Conservation (phyloP, 2,797 vertebrate genomes). For the Epinephelus malabaricus region DNA sequence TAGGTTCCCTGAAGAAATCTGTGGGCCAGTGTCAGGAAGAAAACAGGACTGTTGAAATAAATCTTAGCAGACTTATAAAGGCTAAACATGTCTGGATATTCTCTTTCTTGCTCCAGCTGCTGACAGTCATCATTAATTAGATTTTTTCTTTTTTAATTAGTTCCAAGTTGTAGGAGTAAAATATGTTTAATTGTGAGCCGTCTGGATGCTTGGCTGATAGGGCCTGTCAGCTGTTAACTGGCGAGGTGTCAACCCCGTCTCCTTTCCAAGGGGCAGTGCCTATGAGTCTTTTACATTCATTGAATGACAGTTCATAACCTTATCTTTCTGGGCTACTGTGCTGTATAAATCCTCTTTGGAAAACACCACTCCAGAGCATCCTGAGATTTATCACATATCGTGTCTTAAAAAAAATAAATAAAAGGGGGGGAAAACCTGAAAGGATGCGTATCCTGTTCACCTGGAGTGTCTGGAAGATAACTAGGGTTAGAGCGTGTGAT, state of each 20-base stretch:
- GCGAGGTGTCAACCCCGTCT: conserved; percentile 35
- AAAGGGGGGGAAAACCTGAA: conserved; percentile 20
- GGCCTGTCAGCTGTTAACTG: conserved; percentile 29
- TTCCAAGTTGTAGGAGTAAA: conserved; percentile 16
- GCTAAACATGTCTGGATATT: conserved; percentile 1
- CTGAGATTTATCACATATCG: conserved; percentile 62
- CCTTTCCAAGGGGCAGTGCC: conserved; percentile 28
- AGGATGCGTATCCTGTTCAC: conserved; percentile 56
- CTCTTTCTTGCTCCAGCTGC: conserved; percentile 4
- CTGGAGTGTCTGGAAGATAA: conserved; percentile 66
- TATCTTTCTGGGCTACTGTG: conserved; percentile 51
- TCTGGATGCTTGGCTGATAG: conserved; percentile 24
- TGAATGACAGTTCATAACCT: conserved; percentile 69
- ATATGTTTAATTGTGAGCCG: conserved; percentile 18
- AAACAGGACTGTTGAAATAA: conserved; percentile 11
- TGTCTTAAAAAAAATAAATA: conserved; percentile 60
- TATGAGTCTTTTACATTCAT: conserved; percentile 52
- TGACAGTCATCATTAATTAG: conserved; percentile 36
- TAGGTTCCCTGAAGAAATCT: not conserved
- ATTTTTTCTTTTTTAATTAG: conserved; percentile 41
- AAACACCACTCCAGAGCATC: conserved; percentile 48
- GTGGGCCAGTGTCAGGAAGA: conserved; percentile 4
- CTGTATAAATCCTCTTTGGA: conserved; percentile 65
- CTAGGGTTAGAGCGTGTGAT: conserved; percentile 64
- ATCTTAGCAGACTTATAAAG: conserved; percentile 9